Evolutionary conservation across 30 jellyfish, hydroid and myxozoan genomes (phyloP), one percentile per base, ranked within the genome.

Genomic region (Pseudorhiza aurosa): DNA sequence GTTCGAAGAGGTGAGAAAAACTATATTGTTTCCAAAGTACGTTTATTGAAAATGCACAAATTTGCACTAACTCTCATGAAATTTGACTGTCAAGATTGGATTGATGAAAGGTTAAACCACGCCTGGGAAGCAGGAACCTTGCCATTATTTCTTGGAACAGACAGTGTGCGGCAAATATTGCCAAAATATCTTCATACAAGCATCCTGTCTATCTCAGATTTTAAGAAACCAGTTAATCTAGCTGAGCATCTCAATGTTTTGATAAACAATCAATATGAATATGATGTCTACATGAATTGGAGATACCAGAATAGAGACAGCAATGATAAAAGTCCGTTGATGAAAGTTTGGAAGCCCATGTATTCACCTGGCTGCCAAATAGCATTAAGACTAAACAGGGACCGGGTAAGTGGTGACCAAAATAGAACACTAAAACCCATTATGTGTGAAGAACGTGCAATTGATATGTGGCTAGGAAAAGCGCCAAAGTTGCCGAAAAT

Each of bases 61-160:
- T 93, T 93, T 70, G 73, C 91, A 10, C 72, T 93, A 21, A 58
- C 84, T 5, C 76, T 86, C 51, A 95, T 87, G 89, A 77, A 86
- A 35, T 73, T 69, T 15, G 95, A 86, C 24, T 79, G 97, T 24
- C 58, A 72, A 29, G 97, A 85, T 40, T 93, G 81, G 35, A 65
- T 87, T 58, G 89, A 95, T 77, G 99, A 93, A 31, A 86, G 83
- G 69, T 82, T 72, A 59, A 74, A 42, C 32, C 87, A 87, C 28
- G 90, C 89, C 27, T 71, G 90, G 84, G 75, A 75, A 47, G 91
- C 90, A 1, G 92, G 93, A 27, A 63, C 95, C 0, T 39, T 93
- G 59, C 99, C 99, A 0, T 77, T 93, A 4, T 95, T 78, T 33
- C 72, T 94, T 8, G 99, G 99, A 21, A 95, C 93, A 4, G 90